Percentiles rank a stretch among this genome's conserved stretches.
Evolutionary conservation across 2,797 vertebrate genomes (phyloP).

Genomic region (Rhinoraja longicauda): DNA sequence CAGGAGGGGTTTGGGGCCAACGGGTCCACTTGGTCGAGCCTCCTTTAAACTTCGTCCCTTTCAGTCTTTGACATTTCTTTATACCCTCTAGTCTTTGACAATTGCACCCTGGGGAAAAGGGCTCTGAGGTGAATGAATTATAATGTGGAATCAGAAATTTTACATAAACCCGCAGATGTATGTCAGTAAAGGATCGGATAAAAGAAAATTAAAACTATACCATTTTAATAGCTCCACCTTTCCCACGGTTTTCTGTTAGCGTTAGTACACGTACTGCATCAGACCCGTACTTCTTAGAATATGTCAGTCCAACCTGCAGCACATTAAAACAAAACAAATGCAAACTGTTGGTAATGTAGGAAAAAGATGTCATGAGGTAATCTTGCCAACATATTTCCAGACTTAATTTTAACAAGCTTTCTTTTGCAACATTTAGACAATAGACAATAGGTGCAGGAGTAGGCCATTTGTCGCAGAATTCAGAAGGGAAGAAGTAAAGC

Average conservation of each 20-base stretch:
- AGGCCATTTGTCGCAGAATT: not conserved
- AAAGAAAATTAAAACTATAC: constrained; percentile 59
- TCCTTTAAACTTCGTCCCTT: no score
- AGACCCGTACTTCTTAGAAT: constrained; percentile 73
- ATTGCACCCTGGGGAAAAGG: no score
- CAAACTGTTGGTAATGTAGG: constrained; percentile 42
- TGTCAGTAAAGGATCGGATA: not conserved
- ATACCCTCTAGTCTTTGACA: no score
- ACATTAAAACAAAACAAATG: constrained; percentile 43
- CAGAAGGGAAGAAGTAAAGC: not conserved
- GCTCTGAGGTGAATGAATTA: not conserved
- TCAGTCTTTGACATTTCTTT: no score
- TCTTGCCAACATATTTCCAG: not conserved
- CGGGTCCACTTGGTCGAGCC: no score
- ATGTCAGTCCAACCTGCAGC: constrained; percentile 75
- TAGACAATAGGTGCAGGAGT: no score
- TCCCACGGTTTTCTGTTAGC: constrained; percentile 80
- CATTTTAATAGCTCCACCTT: constrained; percentile 90
- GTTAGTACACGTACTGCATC: constrained; percentile 86
- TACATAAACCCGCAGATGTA: not conserved
- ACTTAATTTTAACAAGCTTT: not conserved
- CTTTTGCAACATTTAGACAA: no score
- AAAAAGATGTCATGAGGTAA: not conserved
- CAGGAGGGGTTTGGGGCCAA: no score
- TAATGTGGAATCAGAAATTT: not conserved